Evolutionary conservation across 2,888 invertebrate genomes (phyloP).

Genomic region (Parnassius glacialis): DNA sequence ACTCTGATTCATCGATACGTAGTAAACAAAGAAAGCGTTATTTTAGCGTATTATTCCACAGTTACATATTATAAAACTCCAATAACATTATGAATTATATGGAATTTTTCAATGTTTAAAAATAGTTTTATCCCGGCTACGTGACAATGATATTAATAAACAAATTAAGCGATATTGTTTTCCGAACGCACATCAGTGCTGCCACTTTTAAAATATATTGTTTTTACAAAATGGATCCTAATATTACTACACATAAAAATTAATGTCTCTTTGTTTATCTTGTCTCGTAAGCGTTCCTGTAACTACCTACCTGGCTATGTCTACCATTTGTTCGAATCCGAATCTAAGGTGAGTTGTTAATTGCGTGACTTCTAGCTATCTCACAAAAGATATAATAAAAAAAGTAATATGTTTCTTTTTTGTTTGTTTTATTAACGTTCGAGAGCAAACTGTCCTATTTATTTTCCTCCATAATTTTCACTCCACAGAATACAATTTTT

Average conservation of each 20-base stretch:
- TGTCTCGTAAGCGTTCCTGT: no score
- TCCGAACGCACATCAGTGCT: constrained; percentile 27
- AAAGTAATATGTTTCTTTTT: not conserved
- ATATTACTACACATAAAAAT: no score
- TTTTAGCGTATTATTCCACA: not conserved
- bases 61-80: not conserved
- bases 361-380: no score
- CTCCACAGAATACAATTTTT: no score
- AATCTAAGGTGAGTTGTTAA: no score
- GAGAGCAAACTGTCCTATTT: not conserved
- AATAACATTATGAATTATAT: not conserved
- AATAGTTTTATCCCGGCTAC: constrained; percentile 24
- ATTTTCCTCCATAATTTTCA: no score
- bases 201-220: not conserved
- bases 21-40: constrained; percentile 11
- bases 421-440: not conserved
- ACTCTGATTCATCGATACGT: not conserved
- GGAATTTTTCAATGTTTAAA: constrained; percentile 16
- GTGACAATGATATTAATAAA: constrained; percentile 27
- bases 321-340: no score
- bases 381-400: no score
- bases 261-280: no score
- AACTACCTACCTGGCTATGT: no score
- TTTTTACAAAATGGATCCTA: not conserved
- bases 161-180: constrained; percentile 27